Percentiles rank a stretch among this genome's conserved stretches.
phyloP scores from a whole-genome alignment of 2,888 invertebrate genomes.

The Pelosia muscerda region DNA sequence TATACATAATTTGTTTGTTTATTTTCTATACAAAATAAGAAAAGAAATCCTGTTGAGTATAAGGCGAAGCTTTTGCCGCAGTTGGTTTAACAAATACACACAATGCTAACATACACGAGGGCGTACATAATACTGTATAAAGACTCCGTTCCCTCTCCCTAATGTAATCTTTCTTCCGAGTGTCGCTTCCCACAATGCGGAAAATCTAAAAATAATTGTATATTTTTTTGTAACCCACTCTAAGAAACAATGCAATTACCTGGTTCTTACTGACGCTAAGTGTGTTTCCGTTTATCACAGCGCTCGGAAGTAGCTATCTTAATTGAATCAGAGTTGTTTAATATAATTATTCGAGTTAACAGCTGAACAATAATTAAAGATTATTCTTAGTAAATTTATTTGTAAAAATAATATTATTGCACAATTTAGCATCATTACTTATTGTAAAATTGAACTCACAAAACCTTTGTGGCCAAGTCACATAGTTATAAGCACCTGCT shows the following conservation, averaged over 20 bases:
- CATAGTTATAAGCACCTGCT: no score
- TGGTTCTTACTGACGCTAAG: conserved; percentile 9
- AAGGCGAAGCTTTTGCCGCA: not conserved
- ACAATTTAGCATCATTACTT: no score
- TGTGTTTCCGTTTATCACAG: conserved; percentile 6
- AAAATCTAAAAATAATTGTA: conserved; percentile 18
- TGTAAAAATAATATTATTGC: no score
- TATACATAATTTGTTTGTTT: no score
- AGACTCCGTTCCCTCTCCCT: conserved; percentile 11
- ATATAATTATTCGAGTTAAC: not conserved
- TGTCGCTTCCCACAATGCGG: conserved; percentile 12
- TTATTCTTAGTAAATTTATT: no score
- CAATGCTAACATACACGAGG: conserved; percentile 6
- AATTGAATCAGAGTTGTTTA: not conserved
- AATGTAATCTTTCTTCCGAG: conserved; percentile 19
- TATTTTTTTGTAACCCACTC: conserved; percentile 18
- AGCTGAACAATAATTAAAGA: not conserved
- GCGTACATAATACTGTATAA: conserved; percentile 13
- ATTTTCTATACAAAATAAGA: no score
- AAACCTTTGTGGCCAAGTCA: no score
- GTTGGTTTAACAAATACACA: conserved; percentile 18
- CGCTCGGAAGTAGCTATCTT: conserved; percentile 1
- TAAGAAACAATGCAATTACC: conserved; percentile 19
- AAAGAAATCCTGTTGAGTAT: not conserved
- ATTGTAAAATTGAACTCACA: no score